These are phyloP conservation scores for Neostethus bicornis DNA, from an alignment of 2,797 vertebrate genomes.

Conservation along the genomic window DNA sequence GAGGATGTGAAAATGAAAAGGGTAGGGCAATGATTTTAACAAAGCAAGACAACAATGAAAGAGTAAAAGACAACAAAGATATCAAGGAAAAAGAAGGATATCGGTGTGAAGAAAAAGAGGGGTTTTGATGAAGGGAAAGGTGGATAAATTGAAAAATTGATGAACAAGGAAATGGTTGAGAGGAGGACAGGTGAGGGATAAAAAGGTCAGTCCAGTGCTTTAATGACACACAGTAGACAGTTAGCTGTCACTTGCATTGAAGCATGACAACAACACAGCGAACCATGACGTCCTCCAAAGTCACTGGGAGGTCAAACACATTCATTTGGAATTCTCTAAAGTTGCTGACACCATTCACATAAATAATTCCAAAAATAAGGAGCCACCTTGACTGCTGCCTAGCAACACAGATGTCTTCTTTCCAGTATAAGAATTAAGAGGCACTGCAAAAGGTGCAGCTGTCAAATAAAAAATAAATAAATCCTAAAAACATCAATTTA, in stretches of 20 bases:
- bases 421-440: constrained; percentile 52
- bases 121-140: constrained; percentile 6
- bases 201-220: constrained; percentile 50
- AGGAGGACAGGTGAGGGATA: constrained; percentile 31
- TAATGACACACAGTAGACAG: constrained; percentile 44
- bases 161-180: constrained; percentile 33
- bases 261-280: constrained; percentile 38
- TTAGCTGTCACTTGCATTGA: constrained; percentile 50
- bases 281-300: constrained; percentile 24
- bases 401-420: constrained; percentile 71
- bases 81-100: constrained; percentile 13
- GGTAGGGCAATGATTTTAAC: constrained; percentile 9
- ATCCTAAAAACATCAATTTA: constrained; percentile 15
- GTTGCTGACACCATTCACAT: constrained; percentile 29
- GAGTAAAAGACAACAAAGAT: constrained; percentile 8
- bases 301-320: constrained; percentile 47
- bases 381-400: constrained; percentile 63
- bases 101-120: constrained; percentile 11
- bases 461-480: constrained; percentile 11
- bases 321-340: constrained; percentile 26
- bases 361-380: constrained; percentile 34
- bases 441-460: constrained; percentile 38
- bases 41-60: constrained; percentile 26
- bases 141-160: constrained; percentile 37
- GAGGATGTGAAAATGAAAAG: constrained; percentile 28